These are phyloP conservation scores for Harpalus rufipes DNA, from an alignment of 2,888 invertebrate species.

Conservation along the genomic window DNA sequence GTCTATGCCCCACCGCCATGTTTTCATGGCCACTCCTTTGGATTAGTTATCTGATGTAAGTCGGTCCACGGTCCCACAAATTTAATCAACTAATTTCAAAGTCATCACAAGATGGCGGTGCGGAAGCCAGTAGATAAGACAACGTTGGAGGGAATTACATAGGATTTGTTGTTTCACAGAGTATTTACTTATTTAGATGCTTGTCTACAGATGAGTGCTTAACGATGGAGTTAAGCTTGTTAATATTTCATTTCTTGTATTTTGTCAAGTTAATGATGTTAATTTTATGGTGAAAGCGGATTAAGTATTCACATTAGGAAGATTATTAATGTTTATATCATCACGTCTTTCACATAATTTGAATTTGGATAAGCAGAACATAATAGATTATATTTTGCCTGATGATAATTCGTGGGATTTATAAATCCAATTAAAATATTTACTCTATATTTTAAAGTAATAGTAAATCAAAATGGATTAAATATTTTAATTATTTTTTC, in stretches of 20 bases:
- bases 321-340: constrained; percentile 3
- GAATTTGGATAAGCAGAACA: no score
- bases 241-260: constrained; percentile 24
- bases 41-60: constrained; percentile 59
- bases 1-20: constrained; percentile 20
- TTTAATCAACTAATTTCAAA: constrained; percentile 63
- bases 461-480: no score
- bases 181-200: constrained; percentile 36
- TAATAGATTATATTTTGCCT: no score
- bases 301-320: not conserved
- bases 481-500: no score
- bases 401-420: no score
- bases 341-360: no score
- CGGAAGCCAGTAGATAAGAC: constrained; percentile 55
- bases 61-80: constrained; percentile 46
- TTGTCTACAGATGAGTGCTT: constrained; percentile 18
- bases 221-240: constrained; percentile 5
- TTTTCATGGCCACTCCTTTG: constrained; percentile 47
- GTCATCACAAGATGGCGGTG: constrained; percentile 60
- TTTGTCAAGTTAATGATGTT: constrained; percentile 1
- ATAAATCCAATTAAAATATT: no score
- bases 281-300: not conserved
- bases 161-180: constrained; percentile 37
- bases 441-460: no score
- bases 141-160: constrained; percentile 19